Base-by-base conservation (phyloP, 2,888 invertebrate genomes). In the Tiliacea aurago region DNA sequence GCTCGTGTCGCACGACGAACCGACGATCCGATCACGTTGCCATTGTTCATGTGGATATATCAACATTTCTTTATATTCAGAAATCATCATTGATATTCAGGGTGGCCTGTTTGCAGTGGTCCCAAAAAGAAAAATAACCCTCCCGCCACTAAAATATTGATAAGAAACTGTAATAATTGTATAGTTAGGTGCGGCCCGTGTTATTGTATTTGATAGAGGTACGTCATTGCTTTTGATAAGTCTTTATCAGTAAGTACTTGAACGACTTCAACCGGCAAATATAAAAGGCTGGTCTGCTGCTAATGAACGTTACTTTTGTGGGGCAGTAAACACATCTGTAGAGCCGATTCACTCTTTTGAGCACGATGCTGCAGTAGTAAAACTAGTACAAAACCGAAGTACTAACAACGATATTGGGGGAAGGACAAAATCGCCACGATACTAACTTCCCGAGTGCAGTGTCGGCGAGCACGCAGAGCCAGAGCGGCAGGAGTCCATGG, bases 401-500 rank as follows among this genome's bases (percentile, higher is more conserved):
- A 49, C 23, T 23, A 11, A 33, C 59, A 43, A 51, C 45, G 23
- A 23, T 53, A n/a, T 47, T 51, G 37, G 20, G 4, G 28, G 15
- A 6, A 10, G 6, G 6, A 28, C 13, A 61, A 23, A 18, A 37
- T 45, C n/a, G 13, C 23, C 73, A 23, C 59, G 43, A 68, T 89
- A 92, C 92, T 91, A 91, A 93, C 92, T 91, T 92, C 78, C 89
- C 86, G 76, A 91, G 85, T 61, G 91, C 72, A 49, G 86, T 70
- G 80, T 91, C 87, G 77, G 88, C 81, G 78, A 91, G 80, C 74
- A 86, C 84, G 78, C 90, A 90, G 76, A 92, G 87, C 91, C 92
- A 91, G 78, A 91, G 85, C 89, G 81, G 78, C 91, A 91, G 56
- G 87, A 81, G 73, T 87, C 89, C 28, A 91, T 76, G 47, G 69